These are phyloP conservation scores for Heliconius hortense DNA, from an alignment of 2,888 invertebrate genomes.

Conservation along the genomic window DNA sequence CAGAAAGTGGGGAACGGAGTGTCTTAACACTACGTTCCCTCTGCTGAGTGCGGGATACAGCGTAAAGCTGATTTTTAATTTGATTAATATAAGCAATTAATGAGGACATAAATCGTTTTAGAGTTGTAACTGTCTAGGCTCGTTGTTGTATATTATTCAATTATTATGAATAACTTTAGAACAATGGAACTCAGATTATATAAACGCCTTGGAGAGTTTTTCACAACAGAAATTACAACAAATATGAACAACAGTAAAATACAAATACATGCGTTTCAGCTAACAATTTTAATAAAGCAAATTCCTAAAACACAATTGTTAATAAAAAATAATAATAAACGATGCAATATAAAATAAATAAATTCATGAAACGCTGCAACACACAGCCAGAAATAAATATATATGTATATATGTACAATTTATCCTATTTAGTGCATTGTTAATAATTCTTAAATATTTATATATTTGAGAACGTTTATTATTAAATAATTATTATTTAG, in stretches of 20 bases:
- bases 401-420: not conserved
- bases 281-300: too few species aligned
- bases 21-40: too few species aligned
- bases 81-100: not conserved
- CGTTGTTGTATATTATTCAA: not conserved
- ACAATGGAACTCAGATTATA: not conserved
- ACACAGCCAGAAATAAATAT: not conserved
- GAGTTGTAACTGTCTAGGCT: not conserved
- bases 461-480: not conserved
- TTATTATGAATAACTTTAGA: not conserved
- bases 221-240: not conserved
- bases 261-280: not conserved
- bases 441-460: not conserved
- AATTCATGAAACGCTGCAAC: not conserved
- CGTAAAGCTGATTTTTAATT: too few species aligned
- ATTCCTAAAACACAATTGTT: not conserved
- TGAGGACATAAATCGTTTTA: too few species aligned
- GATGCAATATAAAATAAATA: not conserved
- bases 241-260: not conserved
- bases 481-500: not conserved
- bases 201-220: not conserved
- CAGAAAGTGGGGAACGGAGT: too few species aligned
- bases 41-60: too few species aligned
- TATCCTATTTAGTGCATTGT: slow-evolving; percentile 6
- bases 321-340: not conserved